These are phyloP conservation scores for Calidris pygmaea DNA, from an alignment of 2,113 vertebrate species.

Conservation along the genomic window DNA sequence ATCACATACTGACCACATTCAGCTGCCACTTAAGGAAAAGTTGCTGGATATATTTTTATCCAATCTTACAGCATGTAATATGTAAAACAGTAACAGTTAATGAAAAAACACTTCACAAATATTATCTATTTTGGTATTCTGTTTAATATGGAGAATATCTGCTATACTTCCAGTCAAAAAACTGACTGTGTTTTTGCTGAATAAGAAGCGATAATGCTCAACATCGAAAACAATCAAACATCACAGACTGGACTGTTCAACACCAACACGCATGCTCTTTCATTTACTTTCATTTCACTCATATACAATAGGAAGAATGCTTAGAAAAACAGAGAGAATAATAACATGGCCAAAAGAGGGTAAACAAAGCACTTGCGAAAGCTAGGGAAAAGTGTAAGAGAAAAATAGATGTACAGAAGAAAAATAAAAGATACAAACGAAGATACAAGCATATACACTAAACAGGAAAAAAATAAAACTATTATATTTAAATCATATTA, in stretches of 20 bases:
- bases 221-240: background rate
- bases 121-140: background rate
- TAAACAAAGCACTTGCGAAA: background rate
- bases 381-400: background rate
- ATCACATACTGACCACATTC: background rate
- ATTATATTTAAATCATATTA: background rate
- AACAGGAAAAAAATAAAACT: background rate
- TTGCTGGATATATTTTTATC: background rate
- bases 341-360: background rate
- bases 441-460: background rate
- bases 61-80: background rate
- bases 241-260: background rate
- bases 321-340: background rate
- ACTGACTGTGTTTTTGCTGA: background rate
- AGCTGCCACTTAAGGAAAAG: background rate
- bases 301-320: background rate
- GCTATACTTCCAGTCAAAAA: background rate
- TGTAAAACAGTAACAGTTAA: background rate
- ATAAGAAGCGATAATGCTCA: background rate
- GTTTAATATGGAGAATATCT: background rate
- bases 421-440: background rate
- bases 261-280: fast-evolving
- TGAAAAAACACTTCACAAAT: background rate
- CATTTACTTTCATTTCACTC: background rate
- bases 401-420: background rate